These are phyloP conservation scores for Neoitamus cyanurus DNA, from an alignment of 2,888 invertebrate genomes.

Conservation along the genomic window DNA sequence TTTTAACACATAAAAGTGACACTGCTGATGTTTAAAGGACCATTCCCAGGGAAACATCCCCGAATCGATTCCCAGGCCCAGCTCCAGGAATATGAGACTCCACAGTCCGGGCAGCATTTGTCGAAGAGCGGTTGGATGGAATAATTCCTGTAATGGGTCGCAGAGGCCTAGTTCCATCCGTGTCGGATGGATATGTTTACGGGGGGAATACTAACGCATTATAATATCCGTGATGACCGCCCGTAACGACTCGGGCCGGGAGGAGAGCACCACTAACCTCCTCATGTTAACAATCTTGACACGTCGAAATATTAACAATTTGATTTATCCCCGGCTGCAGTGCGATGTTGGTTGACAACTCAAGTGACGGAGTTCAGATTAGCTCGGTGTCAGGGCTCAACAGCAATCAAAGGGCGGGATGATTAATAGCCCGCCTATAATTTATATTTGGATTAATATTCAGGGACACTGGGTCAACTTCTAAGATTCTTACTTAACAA, in stretches of 20 bases:
- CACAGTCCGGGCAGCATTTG: background rate
- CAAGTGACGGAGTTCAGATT: background rate
- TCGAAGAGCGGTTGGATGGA: background rate
- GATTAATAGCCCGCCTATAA: background rate
- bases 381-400: background rate
- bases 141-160: slow-evolving; percentile 25
- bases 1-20: slow-evolving; percentile 27
- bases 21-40: slow-evolving; percentile 24
- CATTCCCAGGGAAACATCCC: background rate
- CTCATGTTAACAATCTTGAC: background rate
- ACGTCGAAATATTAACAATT: slow-evolving; percentile 1
- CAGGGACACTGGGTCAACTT: background rate
- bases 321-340: background rate
- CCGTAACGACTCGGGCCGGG: background rate
- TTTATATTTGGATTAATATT: background rate
- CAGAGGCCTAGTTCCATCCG: slow-evolving; percentile 1
- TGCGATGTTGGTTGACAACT: background rate
- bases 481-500: too few relatives aligned
- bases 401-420: background rate
- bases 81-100: background rate
- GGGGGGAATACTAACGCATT: slow-evolving; percentile 1
- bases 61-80: slow-evolving; percentile 14
- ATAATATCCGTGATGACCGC: background rate
- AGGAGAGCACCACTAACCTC: background rate
- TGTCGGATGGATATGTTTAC: background rate